Evolutionary conservation across 2,797 vertebrate genomes (phyloP), one percentile per base, ranked within the genome.

Genomic region (Pseudotriccus pelzelni): DNA sequence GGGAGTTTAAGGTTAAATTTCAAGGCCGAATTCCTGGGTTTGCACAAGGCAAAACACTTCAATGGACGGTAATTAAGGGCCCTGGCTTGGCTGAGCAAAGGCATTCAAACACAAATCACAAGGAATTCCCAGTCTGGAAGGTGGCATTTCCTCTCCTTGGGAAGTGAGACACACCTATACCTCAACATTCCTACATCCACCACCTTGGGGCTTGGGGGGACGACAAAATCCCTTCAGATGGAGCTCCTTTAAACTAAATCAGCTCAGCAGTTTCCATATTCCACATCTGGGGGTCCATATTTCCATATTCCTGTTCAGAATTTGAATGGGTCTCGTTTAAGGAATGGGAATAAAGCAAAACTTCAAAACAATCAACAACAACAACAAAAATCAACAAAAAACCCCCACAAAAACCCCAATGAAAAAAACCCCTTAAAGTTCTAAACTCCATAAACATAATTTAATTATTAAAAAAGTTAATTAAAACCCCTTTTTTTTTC

Each of bases 381-480:
- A 30, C 18, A 36, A 14, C 12, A 20, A 8, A n/a, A 60, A 30
- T 8, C 47, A 15, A 24, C 7, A 18, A 25, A 18, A 17, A 28
- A 10, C 14, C 4, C 8, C 5, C 19, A 2, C 1, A 24, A 25
- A 69, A 59, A 46, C 4, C 1, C 14, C 27, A 46, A 5, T 1
- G 9, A 27, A 68, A 43, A 16, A 0, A 72, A 37, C 0, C 1
- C 3, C 27, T 56, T 17, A 0, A 4, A 27, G 22, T n/a, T 67
- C 44, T 37, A 10, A 56, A 16, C 24, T 24, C 30, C 49, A 10
- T 2, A 5, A 4, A 15, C 4, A n/a, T 11, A 3, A 41, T 46
- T 62, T n/a, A 46, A 56, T 64, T 37, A 34, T 2, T 3, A n/a
- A 79, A 84, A 59, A 17, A 5, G 4, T 9, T 34, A 25, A 41